phyloP scores from a whole-genome alignment of 2,888 invertebrate genomes.

The Watsonalla cultraria region DNA sequence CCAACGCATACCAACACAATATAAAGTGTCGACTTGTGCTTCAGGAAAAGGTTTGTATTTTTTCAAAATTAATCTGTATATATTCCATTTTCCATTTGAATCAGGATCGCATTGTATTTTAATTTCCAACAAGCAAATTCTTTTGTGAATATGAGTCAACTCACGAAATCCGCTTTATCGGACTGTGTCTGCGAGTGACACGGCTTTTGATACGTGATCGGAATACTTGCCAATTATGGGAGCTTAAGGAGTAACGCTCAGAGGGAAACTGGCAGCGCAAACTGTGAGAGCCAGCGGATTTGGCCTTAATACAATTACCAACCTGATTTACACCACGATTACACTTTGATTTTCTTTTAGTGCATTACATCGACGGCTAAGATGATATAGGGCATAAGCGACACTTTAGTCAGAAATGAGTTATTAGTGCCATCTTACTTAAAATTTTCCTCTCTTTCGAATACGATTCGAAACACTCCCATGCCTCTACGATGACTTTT shows the following conservation, averaged over 20 bases:
- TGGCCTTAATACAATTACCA: background rate
- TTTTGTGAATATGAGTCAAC: constrained; percentile 54
- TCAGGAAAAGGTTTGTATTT: too few relatives aligned
- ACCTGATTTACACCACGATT: too few relatives aligned
- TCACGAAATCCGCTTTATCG: constrained; percentile 54
- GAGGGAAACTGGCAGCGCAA: constrained; percentile 14
- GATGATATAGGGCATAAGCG: too few relatives aligned
- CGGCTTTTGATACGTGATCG: constrained; percentile 66
- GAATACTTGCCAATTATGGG: constrained; percentile 57
- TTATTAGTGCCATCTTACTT: too few relatives aligned
- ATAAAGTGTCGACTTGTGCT: too few relatives aligned
- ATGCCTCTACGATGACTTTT: too few relatives aligned
- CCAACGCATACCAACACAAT: too few relatives aligned
- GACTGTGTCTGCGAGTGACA: constrained; percentile 57
- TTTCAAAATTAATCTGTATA: too few relatives aligned
- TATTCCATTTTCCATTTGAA: background rate
- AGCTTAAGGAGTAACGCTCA: constrained; percentile 41
- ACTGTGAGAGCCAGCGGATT: constrained; percentile 7
- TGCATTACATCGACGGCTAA: background rate
- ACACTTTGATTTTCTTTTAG: background rate
- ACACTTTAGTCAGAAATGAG: too few relatives aligned
- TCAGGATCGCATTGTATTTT: constrained; percentile 20
- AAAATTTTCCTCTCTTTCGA: too few relatives aligned
- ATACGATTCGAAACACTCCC: too few relatives aligned
- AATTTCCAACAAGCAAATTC: constrained; percentile 36